Evolutionary conservation across 2,113 vertebrate species (phyloP).

Genomic region (Bubalus kerabau): DNA sequence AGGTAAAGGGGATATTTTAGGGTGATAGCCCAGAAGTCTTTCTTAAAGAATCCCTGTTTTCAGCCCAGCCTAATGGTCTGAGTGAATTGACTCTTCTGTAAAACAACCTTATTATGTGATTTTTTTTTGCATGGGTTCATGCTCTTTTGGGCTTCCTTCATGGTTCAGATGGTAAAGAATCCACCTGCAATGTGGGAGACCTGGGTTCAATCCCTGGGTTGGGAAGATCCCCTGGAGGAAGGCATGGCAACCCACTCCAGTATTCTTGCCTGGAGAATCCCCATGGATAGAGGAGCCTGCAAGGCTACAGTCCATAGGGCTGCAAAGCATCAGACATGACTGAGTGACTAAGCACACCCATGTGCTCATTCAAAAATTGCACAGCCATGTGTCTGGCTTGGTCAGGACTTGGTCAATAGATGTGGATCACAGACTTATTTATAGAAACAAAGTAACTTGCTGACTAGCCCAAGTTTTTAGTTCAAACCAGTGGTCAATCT

Average conservation of each 20-base stretch:
- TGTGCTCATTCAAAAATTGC: background rate
- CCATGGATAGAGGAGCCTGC: background rate
- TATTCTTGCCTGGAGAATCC: background rate
- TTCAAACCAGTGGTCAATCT: background rate
- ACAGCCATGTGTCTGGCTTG: background rate
- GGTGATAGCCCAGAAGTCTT: background rate
- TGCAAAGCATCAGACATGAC: background rate
- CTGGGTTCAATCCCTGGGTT: background rate
- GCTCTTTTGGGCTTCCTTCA: background rate
- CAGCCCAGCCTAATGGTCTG: background rate
- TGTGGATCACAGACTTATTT: background rate
- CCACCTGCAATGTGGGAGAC: background rate
- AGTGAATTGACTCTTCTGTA: background rate
- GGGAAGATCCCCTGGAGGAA: background rate
- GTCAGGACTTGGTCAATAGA: background rate
- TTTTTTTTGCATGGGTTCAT: background rate
- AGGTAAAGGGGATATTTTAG: background rate
- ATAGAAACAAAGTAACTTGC: background rate
- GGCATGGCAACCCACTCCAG: background rate
- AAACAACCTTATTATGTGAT: background rate
- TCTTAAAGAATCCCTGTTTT: background rate
- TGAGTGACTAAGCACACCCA: background rate
- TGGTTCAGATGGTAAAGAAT: background rate
- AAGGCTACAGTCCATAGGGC: background rate
- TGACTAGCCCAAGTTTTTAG: background rate